These are phyloP conservation scores for Chaetodon trifasciatus DNA, from an alignment of 2,797 vertebrate genomes.

Conservation along the genomic window DNA sequence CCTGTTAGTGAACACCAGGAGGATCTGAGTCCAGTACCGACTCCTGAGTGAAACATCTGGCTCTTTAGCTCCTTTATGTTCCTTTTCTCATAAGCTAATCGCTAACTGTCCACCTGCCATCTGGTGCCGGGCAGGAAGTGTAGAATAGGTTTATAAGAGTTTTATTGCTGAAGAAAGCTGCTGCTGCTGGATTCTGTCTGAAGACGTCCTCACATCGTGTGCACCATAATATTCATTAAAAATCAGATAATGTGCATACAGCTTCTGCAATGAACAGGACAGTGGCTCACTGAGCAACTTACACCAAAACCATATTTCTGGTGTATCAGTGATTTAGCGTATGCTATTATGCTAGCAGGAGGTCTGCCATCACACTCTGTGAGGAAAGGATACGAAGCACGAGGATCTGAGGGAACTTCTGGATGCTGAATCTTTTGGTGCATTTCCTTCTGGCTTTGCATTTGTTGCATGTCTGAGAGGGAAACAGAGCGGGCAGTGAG, in stretches of 20 bases:
- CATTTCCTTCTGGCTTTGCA: slow-evolving; percentile 94
- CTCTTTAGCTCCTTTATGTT: neutral
- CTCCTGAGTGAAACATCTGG: neutral
- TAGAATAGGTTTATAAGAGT: too few species aligned
- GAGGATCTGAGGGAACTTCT: slow-evolving; percentile 96
- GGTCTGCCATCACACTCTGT: neutral
- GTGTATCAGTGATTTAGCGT: neutral
- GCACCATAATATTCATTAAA: neutral
- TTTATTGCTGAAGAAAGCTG: too few species aligned
- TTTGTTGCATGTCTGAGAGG: slow-evolving; percentile 90
- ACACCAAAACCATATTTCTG: neutral
- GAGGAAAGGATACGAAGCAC: slow-evolving; percentile 95
- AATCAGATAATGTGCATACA: too few species aligned
- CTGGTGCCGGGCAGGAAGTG: too few species aligned
- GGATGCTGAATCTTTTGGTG: slow-evolving; percentile 96
- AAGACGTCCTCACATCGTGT: too few species aligned
- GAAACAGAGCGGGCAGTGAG: slow-evolving; percentile 34
- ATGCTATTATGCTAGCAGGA: neutral
- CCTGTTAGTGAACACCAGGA: too few species aligned
- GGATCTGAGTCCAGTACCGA: too few species aligned
- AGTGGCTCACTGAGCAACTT: neutral
- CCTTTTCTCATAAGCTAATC: neutral
- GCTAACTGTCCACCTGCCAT: too few species aligned
- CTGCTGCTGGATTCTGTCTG: too few species aligned
- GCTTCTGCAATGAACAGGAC: neutral